A percentile compares a stretch with the other conserved stretches of the same genome.
phyloP scores from a whole-genome alignment of 2,888 invertebrate species.

The Ceraclea dissimilis region DNA sequence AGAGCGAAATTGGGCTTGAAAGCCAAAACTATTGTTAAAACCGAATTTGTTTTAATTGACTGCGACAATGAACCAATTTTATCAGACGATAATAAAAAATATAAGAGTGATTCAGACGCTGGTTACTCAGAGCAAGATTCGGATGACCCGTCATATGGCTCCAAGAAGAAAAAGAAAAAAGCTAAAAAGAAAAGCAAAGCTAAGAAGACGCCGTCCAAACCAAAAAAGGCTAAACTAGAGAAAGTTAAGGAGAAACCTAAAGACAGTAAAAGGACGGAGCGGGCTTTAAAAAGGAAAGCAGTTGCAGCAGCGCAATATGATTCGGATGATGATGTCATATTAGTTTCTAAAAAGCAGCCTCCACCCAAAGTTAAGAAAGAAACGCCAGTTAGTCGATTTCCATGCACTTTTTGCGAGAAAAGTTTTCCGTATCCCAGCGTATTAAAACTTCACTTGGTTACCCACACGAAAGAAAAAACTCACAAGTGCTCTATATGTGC shows the following conservation, averaged over 20 bases:
- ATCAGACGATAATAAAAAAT: slow-evolving; percentile 28
- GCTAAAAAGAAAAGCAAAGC: slow-evolving; percentile 7
- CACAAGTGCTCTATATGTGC: slow-evolving; percentile 23
- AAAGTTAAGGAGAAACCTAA: background rate
- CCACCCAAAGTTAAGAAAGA: slow-evolving; percentile 5
- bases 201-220: background rate
- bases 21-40: slow-evolving; percentile 28
- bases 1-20: slow-evolving; percentile 36
- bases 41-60: slow-evolving; percentile 36
- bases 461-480: slow-evolving; percentile 28
- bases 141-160: slow-evolving; percentile 16
- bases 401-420: slow-evolving; percentile 35
- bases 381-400: slow-evolving; percentile 30
- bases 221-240: slow-evolving; percentile 1
- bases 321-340: slow-evolving; percentile 18
- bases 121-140: slow-evolving; percentile 17
- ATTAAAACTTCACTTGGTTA: slow-evolving; percentile 33
- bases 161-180: slow-evolving; percentile 10
- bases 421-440: slow-evolving; percentile 37
- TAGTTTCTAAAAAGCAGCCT: slow-evolving; percentile 9
- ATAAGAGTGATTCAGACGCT: slow-evolving; percentile 5
- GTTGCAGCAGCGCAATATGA: slow-evolving; percentile 1
- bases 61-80: slow-evolving; percentile 29
- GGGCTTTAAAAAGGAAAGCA: background rate
- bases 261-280: background rate